phyloP scores from a whole-genome alignment of 2,113 vertebrate species.

The Turdus rufiventris region DNA sequence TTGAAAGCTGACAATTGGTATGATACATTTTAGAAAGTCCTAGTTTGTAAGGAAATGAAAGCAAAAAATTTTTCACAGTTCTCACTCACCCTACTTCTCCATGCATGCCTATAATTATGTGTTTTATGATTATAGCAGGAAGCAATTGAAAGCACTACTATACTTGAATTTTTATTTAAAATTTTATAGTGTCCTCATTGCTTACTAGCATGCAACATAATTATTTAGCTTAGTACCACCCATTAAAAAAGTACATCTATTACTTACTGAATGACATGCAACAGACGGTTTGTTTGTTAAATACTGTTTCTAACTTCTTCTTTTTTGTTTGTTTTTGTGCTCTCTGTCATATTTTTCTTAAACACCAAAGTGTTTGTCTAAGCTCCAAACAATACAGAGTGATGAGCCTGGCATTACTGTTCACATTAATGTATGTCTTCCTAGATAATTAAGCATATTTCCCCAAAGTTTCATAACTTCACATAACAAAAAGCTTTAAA shows the following conservation, averaged over 20 bases:
- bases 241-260: neutral
- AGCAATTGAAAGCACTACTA: neutral
- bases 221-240: neutral
- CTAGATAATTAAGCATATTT: neutral
- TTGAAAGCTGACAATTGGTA: neutral
- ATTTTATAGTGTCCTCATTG: neutral
- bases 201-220: neutral
- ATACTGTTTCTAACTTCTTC: neutral
- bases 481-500: neutral
- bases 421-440: neutral
- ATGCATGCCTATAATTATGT: neutral
- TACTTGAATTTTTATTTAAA: conserved; percentile 3
- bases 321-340: neutral
- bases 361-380: neutral
- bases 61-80: neutral
- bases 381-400: neutral
- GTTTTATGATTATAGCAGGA: neutral
- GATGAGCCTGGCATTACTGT: neutral
- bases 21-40: neutral
- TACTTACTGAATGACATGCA: neutral
- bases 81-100: neutral
- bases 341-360: neutral
- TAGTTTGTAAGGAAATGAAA: neutral
- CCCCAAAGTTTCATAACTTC: neutral
- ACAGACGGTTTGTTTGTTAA: neutral